phyloP scores from a whole-genome alignment of 2,888 invertebrate genomes.

The Branchipolynoe longqiensis region DNA sequence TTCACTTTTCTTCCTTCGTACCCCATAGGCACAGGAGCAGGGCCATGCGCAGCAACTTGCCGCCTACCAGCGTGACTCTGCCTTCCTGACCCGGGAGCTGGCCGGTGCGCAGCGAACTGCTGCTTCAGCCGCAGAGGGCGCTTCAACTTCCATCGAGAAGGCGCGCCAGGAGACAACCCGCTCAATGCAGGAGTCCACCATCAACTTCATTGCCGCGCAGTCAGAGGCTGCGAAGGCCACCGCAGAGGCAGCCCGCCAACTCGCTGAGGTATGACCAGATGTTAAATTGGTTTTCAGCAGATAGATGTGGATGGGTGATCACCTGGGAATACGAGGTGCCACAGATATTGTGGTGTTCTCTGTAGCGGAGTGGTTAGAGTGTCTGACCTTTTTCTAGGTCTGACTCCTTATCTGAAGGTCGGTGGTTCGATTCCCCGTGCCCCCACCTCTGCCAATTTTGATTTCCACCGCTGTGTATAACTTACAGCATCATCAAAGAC shows the following conservation, averaged over 20 bases:
- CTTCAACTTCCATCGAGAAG: constrained; percentile 69
- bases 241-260: constrained; percentile 73
- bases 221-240: constrained; percentile 75
- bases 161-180: constrained; percentile 67
- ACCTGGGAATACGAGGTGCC: too few relatives aligned
- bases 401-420: too few relatives aligned
- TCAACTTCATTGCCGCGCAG: constrained; percentile 69
- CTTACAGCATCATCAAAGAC: too few relatives aligned
- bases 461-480: too few relatives aligned
- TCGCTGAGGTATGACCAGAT: constrained; percentile 71
- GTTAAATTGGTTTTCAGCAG: neutral
- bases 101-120: constrained; percentile 67
- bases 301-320: too few relatives aligned
- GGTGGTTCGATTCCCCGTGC: too few relatives aligned
- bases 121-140: constrained; percentile 65
- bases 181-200: constrained; percentile 69
- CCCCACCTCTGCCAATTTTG: too few relatives aligned
- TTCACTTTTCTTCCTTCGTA: neutral
- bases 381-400: too few relatives aligned
- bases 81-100: constrained; percentile 73
- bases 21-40: constrained; percentile 75
- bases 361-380: too few relatives aligned
- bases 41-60: constrained; percentile 74
- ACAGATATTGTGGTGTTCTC: too few relatives aligned
- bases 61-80: constrained; percentile 73